Conservation (phyloP, 2,113 vertebrate genomes). For the Chamaea fasciata region DNA sequence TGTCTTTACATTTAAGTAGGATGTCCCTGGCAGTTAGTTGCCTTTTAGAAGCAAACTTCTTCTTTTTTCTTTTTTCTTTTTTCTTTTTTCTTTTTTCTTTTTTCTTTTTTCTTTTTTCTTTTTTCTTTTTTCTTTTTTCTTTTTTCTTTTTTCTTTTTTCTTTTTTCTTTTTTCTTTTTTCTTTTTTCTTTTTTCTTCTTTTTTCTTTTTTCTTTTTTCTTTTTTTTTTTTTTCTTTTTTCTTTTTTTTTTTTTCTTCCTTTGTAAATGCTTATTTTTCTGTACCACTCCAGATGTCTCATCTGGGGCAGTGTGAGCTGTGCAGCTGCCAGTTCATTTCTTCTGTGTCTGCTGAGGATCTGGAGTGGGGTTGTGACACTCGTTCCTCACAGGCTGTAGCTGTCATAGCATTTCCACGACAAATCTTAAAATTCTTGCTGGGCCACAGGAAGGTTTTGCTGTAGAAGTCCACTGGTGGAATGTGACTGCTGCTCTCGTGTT, state of each 20-base stretch:
- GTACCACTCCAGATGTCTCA: neutral
- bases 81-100: too few species aligned
- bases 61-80: neutral
- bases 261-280: neutral
- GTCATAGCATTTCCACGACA: neutral
- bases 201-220: neutral
- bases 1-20: neutral
- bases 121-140: neutral
- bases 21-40: neutral
- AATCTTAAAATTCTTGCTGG: neutral
- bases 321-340: neutral
- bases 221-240: too few species aligned
- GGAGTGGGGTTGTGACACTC: neutral
- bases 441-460: neutral
- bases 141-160: too few species aligned
- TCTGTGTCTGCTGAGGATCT: neutral
- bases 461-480: neutral
- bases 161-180: neutral
- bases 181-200: fast-evolving
- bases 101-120: too few species aligned
- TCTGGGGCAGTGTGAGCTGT: fast-evolving
- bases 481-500: neutral
- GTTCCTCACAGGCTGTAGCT: neutral
- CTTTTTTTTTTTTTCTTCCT: fast-evolving
- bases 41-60: neutral